Evolutionary conservation across 2,888 invertebrate species (phyloP), one percentile per base, ranked within the genome.

Genomic region (Suillia variegata): DNA sequence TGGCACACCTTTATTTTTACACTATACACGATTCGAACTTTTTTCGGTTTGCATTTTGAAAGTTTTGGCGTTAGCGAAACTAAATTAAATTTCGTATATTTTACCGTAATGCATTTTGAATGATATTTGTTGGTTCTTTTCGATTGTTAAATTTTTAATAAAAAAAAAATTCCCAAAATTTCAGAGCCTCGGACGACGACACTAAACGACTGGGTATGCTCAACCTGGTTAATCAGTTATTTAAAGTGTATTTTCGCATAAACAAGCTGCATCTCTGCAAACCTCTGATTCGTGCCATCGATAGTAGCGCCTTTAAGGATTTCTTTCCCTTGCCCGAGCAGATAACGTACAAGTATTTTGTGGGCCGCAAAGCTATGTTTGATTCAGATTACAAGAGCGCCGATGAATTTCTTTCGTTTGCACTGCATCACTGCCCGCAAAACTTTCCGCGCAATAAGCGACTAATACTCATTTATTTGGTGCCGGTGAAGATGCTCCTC

Each of bases 321-420:
- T 88, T 88, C 62, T 98, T 97, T 80, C 90, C 93, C 1, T 82
- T 97, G 61, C 91, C 95, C 10, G 98, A 99, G 78, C 92, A 94
- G 77, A 94, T 99, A 56, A 98, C 98, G 0, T 99, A 97, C 82
- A 93, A 93, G 76, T 98, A 98, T 82, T 98, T 96, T 83, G 94
- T 97, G 17, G 98, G 98, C 0, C 87, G 98, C 26, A 98, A 98
- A 80, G 94, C 96, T 2, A 98, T 99, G 95, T 99, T 98, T 80
- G 98, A 99, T 82, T 96, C 96, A 57, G 95, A 98, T 78, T 96
- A 96, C 77, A 90, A 91, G 80, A 87, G 89, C 81, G 98, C 98
- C 20, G 96, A 98, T 79, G 92, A 94, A 76, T 93, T 91, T 75
- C 83, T 99, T 20, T 90, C 93, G 0, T 99, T 90, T 81, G 97